These are phyloP conservation scores for Peromyscus californicus DNA, from an alignment of 2,113 vertebrate species.

Conservation along the genomic window DNA sequence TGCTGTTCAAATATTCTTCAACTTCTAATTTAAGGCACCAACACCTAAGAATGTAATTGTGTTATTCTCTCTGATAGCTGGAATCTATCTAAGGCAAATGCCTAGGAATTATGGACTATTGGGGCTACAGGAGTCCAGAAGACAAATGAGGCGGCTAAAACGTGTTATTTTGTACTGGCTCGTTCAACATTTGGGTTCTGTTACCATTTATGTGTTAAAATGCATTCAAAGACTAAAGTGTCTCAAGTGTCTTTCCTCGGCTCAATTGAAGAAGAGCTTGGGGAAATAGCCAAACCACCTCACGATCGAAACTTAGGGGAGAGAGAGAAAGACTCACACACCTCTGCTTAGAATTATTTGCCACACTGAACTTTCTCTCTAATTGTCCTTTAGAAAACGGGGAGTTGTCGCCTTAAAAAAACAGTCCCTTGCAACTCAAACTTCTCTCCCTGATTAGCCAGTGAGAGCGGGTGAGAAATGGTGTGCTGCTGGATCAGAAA, in stretches of 20 bases:
- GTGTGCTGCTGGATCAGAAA: conserved; percentile 14
- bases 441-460: conserved; percentile 18
- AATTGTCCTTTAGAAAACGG: conserved; percentile 28
- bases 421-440: not conserved
- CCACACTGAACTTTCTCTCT: conserved; percentile 37
- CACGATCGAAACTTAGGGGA: conserved; percentile 34
- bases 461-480: conserved; percentile 40
- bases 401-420: conserved; percentile 16
- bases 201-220: conserved; percentile 74
- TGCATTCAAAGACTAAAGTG: conserved; percentile 55
- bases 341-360: conserved; percentile 61
- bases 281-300: conserved; percentile 60
- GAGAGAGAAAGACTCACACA: not conserved
- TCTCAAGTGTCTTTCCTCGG: not conserved
- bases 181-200: conserved; percentile 7
- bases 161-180: conserved; percentile 63
- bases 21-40: conserved; percentile 82
- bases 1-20: conserved; percentile 82
- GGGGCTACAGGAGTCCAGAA: conserved; percentile 62
- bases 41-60: conserved; percentile 77
- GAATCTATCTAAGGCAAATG: conserved; percentile 79
- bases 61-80: conserved; percentile 82
- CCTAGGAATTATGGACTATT: conserved; percentile 37
- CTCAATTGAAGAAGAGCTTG: conserved; percentile 55
- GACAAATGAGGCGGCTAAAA: conserved; percentile 76